Conservation (phyloP, 2,113 vertebrate species). For the Chaetops frenatus region DNA sequence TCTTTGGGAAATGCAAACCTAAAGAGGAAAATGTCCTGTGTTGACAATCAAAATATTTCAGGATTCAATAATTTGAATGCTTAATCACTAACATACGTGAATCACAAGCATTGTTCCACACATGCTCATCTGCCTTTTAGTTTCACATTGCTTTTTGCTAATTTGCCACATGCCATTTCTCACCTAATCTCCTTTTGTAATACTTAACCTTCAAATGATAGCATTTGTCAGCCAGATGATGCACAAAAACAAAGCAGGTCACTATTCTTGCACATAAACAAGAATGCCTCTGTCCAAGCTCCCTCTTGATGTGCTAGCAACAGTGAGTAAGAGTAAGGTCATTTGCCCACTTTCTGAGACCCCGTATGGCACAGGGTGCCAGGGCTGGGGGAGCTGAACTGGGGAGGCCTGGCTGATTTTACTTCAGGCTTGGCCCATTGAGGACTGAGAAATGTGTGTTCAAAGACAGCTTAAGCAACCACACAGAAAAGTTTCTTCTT, state of each 20-base stretch:
- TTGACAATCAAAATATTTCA: neutral
- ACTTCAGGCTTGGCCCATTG: neutral
- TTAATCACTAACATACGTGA: neutral
- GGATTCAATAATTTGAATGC: neutral
- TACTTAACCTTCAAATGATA: neutral
- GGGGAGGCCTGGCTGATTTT: neutral
- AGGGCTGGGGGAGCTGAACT: fast-evolving
- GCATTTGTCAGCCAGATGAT: neutral
- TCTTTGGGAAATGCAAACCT: neutral
- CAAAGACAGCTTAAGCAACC: neutral
- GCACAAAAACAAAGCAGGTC: neutral
- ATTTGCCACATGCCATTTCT: neutral
- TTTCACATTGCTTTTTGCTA: neutral
- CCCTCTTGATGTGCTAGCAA: neutral
- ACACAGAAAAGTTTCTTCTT: neutral
- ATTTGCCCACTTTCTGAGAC: neutral
- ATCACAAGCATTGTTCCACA: neutral
- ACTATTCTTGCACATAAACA: neutral
- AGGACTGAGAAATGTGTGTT: neutral
- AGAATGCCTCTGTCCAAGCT: neutral
- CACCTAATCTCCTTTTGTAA: neutral
- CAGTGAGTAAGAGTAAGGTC: neutral
- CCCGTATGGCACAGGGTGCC: too few relatives aligned
- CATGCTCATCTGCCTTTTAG: neutral
- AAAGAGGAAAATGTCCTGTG: neutral